Percentiles rank a stretch among this genome's conserved stretches.
phyloP scores from a whole-genome alignment of 2,888 invertebrate genomes.

The Thymelicus sylvestris region DNA sequence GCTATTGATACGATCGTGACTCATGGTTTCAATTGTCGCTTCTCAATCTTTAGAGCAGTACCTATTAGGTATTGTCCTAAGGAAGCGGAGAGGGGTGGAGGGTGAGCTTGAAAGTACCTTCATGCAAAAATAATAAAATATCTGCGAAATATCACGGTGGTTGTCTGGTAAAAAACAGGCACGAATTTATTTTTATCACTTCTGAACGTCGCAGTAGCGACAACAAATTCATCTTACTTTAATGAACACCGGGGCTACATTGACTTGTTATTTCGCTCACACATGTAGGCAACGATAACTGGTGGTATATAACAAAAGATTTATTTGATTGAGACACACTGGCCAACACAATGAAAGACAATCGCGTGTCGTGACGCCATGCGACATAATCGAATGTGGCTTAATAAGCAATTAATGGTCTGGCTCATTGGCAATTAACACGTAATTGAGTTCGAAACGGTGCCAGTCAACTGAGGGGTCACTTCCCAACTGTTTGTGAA shows the following conservation, averaged over 20 bases:
- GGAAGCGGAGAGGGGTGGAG: too few species aligned
- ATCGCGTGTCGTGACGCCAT: conserved; percentile 41
- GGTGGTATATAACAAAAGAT: not conserved
- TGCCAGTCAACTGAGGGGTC: conserved; percentile 5
- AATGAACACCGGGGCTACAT: too few species aligned
- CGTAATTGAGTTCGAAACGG: conserved; percentile 27
- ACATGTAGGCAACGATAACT: too few species aligned
- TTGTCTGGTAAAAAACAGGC: too few species aligned
- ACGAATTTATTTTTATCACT: too few species aligned
- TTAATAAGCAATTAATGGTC: conserved; percentile 36
- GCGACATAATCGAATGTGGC: conserved; percentile 38
- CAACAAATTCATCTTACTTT: too few species aligned
- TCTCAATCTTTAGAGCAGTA: conserved; percentile 24
- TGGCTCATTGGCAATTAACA: conserved; percentile 25
- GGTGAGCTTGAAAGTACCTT: too few species aligned
- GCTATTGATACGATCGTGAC: conserved; percentile 58
- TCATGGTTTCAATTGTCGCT: conserved; percentile 47
- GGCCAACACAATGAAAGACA: conserved; percentile 41
- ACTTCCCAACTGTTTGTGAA: not conserved
- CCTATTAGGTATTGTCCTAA: too few species aligned
- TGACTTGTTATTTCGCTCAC: too few species aligned
- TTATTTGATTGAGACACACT: conserved; percentile 15
- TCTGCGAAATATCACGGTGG: too few species aligned
- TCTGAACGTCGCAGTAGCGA: too few species aligned
- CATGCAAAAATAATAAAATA: too few species aligned